These are phyloP conservation scores for Cyrtonyx montezumae DNA, from an alignment of 2,113 vertebrate species.

Conservation along the genomic window DNA sequence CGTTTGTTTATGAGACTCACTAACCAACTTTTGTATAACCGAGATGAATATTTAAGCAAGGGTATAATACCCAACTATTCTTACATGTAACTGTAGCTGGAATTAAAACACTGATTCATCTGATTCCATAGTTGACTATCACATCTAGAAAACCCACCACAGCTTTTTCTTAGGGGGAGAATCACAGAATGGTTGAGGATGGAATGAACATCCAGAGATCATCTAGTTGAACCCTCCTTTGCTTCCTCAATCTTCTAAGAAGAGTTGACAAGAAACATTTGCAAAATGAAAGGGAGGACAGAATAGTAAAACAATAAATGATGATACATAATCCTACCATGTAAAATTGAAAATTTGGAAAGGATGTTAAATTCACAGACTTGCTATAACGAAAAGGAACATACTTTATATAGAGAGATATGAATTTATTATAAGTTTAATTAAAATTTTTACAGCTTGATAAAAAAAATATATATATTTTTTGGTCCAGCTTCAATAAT, in stretches of 20 bases:
- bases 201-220: not conserved
- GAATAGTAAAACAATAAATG: fast-evolving
- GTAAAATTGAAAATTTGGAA: not conserved
- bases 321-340: not conserved
- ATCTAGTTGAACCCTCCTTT: not conserved
- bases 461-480: not conserved
- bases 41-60: not conserved
- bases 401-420: fast-evolving
- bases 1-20: not conserved
- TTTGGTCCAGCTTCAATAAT: not conserved
- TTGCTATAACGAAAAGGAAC: not conserved
- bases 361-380: not conserved
- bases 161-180: not conserved
- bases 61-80: not conserved
- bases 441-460: not conserved
- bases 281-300: not conserved
- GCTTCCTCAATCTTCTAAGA: not conserved
- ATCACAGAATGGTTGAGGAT: not conserved
- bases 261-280: not conserved
- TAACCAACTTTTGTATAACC: not conserved
- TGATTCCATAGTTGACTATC: not conserved
- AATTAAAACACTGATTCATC: not conserved
- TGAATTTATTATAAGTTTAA: not conserved
- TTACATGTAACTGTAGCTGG: not conserved
- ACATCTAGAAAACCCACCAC: not conserved